phyloP scores from a whole-genome alignment of 2,888 invertebrate species.

The Amphipoea lucens region DNA sequence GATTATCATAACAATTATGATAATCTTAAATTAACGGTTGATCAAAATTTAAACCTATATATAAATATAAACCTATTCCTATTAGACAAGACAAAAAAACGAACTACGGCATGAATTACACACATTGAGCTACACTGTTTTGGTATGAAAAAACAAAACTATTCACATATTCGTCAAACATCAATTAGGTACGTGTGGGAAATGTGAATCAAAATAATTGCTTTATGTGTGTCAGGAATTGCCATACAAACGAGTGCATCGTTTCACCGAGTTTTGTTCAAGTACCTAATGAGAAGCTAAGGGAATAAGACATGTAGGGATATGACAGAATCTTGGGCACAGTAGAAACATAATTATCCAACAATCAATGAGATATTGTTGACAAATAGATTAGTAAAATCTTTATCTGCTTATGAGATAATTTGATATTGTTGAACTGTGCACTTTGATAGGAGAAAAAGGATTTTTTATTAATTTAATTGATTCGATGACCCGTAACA shows the following conservation, averaged over 20 bases:
- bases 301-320: conserved; percentile 36
- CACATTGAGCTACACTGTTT: conserved; percentile 31
- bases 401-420: background rate
- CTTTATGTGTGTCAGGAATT: conserved; percentile 57
- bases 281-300: conserved; percentile 35
- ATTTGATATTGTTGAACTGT: background rate
- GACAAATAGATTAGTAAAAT: conserved; percentile 3
- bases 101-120: background rate
- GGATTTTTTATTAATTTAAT: conserved; percentile 17
- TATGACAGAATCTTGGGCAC: conserved; percentile 21
- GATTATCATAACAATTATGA: conserved; percentile 5
- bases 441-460: background rate
- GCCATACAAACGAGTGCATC: conserved; percentile 54
- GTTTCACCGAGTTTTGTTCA: conserved; percentile 63
- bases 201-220: conserved; percentile 68
- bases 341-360: conserved; percentile 13
- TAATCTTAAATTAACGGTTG: conserved; percentile 8
- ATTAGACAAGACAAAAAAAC: conserved; percentile 1
- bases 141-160: conserved; percentile 41
- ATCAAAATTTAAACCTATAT: no score
- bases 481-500: conserved; percentile 27
- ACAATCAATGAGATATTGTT: conserved; percentile 27
- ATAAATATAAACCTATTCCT: no score
- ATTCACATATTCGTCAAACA: conserved; percentile 61
- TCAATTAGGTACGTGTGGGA: conserved; percentile 70